Evolutionary conservation across 2,797 vertebrate genomes (phyloP).

Genomic region (Rhinichthys osculus): DNA sequence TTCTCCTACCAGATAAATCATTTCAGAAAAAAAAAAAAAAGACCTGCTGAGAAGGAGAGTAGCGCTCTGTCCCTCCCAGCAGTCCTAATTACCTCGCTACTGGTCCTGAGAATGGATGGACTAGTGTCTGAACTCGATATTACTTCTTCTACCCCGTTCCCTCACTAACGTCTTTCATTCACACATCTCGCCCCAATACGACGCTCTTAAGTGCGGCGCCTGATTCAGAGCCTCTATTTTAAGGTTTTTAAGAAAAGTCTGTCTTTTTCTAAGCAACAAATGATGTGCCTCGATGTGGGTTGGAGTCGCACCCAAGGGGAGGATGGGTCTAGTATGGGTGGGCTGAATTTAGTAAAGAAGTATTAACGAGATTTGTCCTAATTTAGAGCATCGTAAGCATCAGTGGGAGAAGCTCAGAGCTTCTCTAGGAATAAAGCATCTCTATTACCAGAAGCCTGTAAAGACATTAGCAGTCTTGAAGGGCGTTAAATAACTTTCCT

Average conservation of each 20-base stretch:
- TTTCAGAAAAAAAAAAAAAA: slow-evolving; percentile 21
- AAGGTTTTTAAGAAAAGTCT: slow-evolving; percentile 2
- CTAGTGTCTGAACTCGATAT: slow-evolving; percentile 24
- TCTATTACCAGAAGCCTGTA: background rate
- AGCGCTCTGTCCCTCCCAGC: slow-evolving; percentile 31
- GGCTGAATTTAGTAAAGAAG: slow-evolving; percentile 39
- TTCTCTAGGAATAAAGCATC: slow-evolving; percentile 22
- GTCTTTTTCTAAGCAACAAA: slow-evolving; percentile 9
- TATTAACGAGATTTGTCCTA: slow-evolving; percentile 37
- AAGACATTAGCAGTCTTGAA: slow-evolving; percentile 24
- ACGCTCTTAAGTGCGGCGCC: background rate
- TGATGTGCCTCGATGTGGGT: background rate
- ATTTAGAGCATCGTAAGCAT: slow-evolving; percentile 31
- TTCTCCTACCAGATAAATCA: slow-evolving; percentile 29
- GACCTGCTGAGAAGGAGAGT: slow-evolving; percentile 27
- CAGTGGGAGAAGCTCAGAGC: slow-evolving; percentile 6
- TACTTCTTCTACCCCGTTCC: slow-evolving; percentile 4
- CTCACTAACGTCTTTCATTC: slow-evolving; percentile 17
- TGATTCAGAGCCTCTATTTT: slow-evolving; percentile 12
- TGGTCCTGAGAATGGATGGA: slow-evolving; percentile 36
- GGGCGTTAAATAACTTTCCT: slow-evolving; percentile 17
- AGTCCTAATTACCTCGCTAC: slow-evolving; percentile 26
- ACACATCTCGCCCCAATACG: background rate
- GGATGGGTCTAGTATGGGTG: slow-evolving; percentile 16
- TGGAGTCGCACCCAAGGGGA: slow-evolving; percentile 1